Evolutionary conservation across 2,797 vertebrate genomes (phyloP), one percentile per base, ranked within the genome.

Genomic region (Artibeus jamaicensis): DNA sequence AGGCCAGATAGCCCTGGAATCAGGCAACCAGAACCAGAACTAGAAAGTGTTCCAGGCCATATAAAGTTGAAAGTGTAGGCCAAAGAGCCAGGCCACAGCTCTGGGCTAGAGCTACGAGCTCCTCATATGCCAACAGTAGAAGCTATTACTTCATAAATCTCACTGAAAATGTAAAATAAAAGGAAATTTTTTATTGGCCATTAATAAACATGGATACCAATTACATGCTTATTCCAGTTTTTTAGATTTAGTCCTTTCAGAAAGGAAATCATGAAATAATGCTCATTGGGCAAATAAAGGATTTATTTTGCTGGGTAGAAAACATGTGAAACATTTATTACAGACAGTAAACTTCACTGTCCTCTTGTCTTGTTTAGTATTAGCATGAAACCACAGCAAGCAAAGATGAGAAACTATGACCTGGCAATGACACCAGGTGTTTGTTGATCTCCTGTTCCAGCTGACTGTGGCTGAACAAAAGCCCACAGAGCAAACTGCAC

Each of bases 391-490:
- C 84, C 90, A 88, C 67, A 22, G 44, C 42, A 71, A 50, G 77
- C 81, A 84, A 89, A 86, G 59, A 68, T 86, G 50, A 96, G 90
- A 92, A 92, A 74, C 78, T 44, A 79, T 77, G 88, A 93, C 84
- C 44, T 21, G n/a, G 44, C 39, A 87, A 68, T 46, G 42, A 73
- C 77, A 48, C 9, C 86, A 86, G 92, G 73, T 62, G 76, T 79
- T 21, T 78, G 18, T 9, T n/a, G 11, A 68, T 24, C 50, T 82
- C 77, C 21, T 85, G 79, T 26, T 84, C 50, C 39, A 65, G 86
- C 11, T 82, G 71, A 8, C 57, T 39, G 59, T 29, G 74, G 65
- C 44, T 73, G 22, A 74, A 89, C 34, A 67, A n/a, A 94, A 55
- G 44, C 53, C 34, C 8, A 48, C 46, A 22, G 2, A 21, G 59